These are phyloP conservation scores for Leucophora obtusa DNA, from an alignment of 2,888 invertebrate species.

Conservation along the genomic window DNA sequence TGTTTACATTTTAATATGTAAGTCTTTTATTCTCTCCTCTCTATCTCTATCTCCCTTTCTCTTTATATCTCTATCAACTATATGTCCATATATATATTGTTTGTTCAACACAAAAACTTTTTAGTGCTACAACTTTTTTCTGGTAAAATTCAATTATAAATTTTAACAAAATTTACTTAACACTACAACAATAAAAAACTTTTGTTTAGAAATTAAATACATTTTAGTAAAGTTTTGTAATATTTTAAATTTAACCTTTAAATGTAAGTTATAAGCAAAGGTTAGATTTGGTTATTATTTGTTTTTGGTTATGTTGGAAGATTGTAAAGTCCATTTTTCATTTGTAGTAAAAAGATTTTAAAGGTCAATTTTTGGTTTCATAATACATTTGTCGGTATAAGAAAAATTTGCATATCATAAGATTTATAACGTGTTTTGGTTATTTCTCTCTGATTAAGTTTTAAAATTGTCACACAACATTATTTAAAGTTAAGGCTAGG, in stretches of 20 bases:
- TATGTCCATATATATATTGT: neutral
- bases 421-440: slow-evolving; percentile 14
- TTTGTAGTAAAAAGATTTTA: slow-evolving; percentile 6
- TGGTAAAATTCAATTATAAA: slow-evolving; percentile 21
- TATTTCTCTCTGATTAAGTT: neutral
- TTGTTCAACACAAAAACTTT: neutral
- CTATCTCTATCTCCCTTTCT: neutral
- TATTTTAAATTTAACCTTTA: neutral
- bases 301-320: neutral
- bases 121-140: neutral
- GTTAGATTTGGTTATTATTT: neutral
- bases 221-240: neutral
- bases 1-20: slow-evolving; percentile 10
- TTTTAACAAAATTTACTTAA: slow-evolving; percentile 19
- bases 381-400: neutral
- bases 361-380: slow-evolving; percentile 8
- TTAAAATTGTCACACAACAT: neutral
- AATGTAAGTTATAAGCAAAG: neutral
- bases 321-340: neutral
- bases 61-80: neutral
- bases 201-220: neutral
- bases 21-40: slow-evolving; percentile 1
- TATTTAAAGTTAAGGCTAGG: too few species aligned
- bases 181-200: neutral
- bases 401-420: slow-evolving; percentile 19